phyloP scores from a whole-genome alignment of 2,113 vertebrate genomes.

The Sorex araneus region DNA sequence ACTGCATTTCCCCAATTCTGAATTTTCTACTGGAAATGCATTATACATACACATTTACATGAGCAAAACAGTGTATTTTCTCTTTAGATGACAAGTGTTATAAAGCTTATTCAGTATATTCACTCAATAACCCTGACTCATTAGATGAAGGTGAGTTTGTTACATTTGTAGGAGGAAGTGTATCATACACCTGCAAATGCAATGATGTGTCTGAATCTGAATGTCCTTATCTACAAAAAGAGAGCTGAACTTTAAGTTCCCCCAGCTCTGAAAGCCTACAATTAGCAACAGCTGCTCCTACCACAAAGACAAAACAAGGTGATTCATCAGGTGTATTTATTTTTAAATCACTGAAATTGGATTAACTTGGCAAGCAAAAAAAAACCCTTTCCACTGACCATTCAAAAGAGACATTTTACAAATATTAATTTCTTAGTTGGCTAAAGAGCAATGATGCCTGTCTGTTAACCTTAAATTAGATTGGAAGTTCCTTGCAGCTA shows the following conservation, averaged over 20 bases:
- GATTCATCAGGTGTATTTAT: background rate
- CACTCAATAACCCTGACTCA: background rate
- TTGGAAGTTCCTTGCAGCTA: constrained; percentile 60
- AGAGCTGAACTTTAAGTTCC: background rate
- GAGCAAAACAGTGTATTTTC: constrained; percentile 43
- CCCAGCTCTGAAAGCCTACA: constrained; percentile 8
- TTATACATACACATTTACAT: background rate
- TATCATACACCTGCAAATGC: background rate
- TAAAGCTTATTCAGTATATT: background rate
- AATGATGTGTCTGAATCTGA: background rate
- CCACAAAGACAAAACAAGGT: constrained; percentile 42
- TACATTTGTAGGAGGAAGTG: background rate
- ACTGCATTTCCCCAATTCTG: background rate
- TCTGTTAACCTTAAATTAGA: constrained; percentile 60
- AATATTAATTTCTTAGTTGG: constrained; percentile 63
- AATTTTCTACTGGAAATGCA: constrained; percentile 42
- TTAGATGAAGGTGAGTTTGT: background rate
- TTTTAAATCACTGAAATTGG: background rate
- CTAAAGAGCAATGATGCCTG: constrained; percentile 27
- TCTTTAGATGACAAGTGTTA: background rate
- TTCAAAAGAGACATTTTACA: constrained; percentile 43
- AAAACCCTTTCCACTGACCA: background rate
- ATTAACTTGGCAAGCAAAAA: constrained; percentile 30
- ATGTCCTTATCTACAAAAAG: background rate
- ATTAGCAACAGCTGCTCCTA: background rate